A percentile compares a stretch with the other conserved stretches of the same genome.
phyloP scores from a whole-genome alignment of 1,140 invertebrate species.

The Popillia japonica region DNA sequence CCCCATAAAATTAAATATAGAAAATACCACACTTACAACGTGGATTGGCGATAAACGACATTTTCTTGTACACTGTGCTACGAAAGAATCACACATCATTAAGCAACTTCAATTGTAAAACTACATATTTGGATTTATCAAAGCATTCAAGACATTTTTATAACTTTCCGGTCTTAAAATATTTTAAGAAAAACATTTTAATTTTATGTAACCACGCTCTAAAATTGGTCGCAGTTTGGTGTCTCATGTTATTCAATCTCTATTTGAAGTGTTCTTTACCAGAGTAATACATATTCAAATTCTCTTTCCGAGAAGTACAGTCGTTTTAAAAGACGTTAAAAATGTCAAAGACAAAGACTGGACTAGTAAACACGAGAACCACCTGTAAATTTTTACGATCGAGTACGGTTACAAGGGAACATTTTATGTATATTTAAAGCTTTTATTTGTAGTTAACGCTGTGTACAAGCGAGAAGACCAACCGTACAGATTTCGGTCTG shows the following conservation, averaged over 20 bases:
- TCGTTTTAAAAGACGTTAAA: slow-evolving; percentile 22
- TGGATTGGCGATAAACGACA: no score
- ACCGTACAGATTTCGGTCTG: neutral
- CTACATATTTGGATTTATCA: no score
- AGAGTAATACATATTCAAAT: slow-evolving; percentile 24
- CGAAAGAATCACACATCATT: no score
- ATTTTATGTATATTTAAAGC: slow-evolving; percentile 29
- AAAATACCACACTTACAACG: no score
- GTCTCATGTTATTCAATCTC: neutral
- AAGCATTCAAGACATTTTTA: no score
- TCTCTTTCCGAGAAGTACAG: slow-evolving; percentile 4
- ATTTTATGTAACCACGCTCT: no score
- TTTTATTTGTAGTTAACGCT: slow-evolving; percentile 21
- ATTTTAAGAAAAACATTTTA: no score
- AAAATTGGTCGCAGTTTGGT: neutral
- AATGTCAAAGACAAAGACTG: slow-evolving; percentile 8
- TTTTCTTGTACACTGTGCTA: no score
- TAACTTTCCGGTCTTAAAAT: no score
- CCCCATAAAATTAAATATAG: no score
- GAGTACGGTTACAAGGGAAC: slow-evolving; percentile 24
- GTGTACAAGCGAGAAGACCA: neutral
- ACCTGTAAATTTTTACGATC: slow-evolving; percentile 33
- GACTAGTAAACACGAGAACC: slow-evolving; percentile 25
- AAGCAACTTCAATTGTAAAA: no score
- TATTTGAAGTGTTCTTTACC: neutral